Conservation (phyloP, 2,113 vertebrate species). For the Grammatotria lemairii region DNA sequence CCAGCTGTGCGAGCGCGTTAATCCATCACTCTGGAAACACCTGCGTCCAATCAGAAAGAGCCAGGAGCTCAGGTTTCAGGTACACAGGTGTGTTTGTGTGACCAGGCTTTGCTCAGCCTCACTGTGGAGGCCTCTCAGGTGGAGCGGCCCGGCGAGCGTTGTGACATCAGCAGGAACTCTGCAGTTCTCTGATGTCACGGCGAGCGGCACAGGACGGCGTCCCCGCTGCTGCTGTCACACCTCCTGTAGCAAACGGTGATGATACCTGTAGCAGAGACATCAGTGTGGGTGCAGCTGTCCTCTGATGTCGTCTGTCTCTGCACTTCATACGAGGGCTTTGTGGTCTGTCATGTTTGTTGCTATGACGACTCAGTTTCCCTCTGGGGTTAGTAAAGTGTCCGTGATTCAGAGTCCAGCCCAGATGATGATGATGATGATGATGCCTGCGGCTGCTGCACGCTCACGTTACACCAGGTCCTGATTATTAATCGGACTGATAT, state of each 20-base stretch:
- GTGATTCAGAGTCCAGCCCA: background rate
- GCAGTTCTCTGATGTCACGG: background rate
- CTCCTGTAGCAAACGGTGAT: background rate
- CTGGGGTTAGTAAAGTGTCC: background rate
- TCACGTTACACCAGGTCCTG: background rate
- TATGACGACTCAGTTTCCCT: background rate
- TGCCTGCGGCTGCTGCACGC: background rate
- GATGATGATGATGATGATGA: background rate
- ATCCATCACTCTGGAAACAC: background rate
- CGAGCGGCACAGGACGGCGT: accelerated
- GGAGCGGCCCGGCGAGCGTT: accelerated
- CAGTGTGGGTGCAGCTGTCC: accelerated
- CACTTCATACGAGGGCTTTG: background rate
- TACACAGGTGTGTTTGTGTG: background rate
- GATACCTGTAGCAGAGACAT: background rate
- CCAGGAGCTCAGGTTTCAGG: background rate
- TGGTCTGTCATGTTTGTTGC: background rate
- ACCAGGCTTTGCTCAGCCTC: background rate
- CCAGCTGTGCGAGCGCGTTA: background rate
- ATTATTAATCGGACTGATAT: background rate
- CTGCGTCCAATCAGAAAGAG: background rate
- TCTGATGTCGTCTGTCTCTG: background rate
- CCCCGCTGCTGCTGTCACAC: accelerated
- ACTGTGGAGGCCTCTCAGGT: background rate
- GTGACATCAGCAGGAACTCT: background rate